Evolutionary conservation across 2,113 vertebrate genomes (phyloP), one percentile per base, ranked within the genome.

Genomic region (Tachysurus vachellii): DNA sequence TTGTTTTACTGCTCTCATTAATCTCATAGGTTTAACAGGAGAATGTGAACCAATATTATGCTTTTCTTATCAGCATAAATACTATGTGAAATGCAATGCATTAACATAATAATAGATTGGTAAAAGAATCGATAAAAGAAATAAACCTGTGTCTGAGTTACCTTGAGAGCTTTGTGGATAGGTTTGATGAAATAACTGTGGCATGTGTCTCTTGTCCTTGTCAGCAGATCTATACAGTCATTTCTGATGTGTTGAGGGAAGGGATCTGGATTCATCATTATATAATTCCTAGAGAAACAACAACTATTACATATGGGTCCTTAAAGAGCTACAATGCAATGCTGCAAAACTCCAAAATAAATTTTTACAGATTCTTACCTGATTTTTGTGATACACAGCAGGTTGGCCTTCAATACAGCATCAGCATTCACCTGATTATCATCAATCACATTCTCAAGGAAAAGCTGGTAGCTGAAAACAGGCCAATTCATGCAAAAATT

Each of bases 341-440:
- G 28, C 50, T 80, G 56, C 10, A 84, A n/a, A 36, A 26, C 16
- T 73, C 17, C 21, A 83, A 68, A 75, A 12, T 73, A 53, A 36
- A 16, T 50, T n/a, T 16, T 16, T 83, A 10, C 16, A 62, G 5
- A 90, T 50, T 80, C 90, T 88, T 86, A 99, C 98, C 95, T 94
- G 92, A 99, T 94, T 88, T 95, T 89, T 71, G 92, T 42, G n/a
- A 97, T 93, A 76, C 92, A 96, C 92, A 93, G 94, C 59, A 98
- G 93, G 87, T 95, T 96, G 14, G 97, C 95, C 42, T 97, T 97
- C 54, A 97, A 16, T 5, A 95, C 89, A 1, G 94, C 89, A 54
- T 86, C 94, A 87, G 94, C 96, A 89, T 96, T 90, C 0, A 0
- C 16, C 42, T 92, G 92, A 84, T 92, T 94, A 80, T 89, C 95